Conservation (phyloP, 2,797 vertebrate species). For the Syngnathus rostellatus region DNA sequence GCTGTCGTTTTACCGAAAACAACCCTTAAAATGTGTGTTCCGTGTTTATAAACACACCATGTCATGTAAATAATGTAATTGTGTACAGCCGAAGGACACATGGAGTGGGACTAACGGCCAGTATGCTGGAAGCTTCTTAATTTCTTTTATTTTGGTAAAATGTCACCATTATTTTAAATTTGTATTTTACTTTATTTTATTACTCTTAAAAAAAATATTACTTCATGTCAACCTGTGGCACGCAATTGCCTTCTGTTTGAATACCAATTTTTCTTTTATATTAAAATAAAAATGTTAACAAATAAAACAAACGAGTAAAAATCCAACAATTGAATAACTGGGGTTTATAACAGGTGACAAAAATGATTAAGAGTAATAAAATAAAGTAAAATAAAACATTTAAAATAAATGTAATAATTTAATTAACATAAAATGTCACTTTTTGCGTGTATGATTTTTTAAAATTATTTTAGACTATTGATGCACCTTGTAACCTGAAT, state of each 20-base stretch:
- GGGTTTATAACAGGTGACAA: not conserved
- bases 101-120: conserved; percentile 91
- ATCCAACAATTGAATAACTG: not conserved
- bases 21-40: conserved; percentile 9
- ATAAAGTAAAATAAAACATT: not conserved
- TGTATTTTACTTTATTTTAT: not conserved
- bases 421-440: not conserved
- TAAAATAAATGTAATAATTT: not conserved
- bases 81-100: conserved; percentile 77
- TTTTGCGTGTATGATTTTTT: conserved; percentile 3
- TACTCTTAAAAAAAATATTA: not conserved
- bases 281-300: not conserved
- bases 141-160: not conserved
- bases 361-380: not conserved
- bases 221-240: not conserved
- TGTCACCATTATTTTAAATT: not conserved
- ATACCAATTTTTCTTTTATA: not conserved
- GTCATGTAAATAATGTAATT: conserved; percentile 77
- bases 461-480: conserved; percentile 32
- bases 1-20: conserved; percentile 35
- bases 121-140: conserved; percentile 69
- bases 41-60: conserved; percentile 17
- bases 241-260: not conserved
- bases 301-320: not conserved
- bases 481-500: conserved; percentile 80